Percentiles rank a stretch among this genome's conserved stretches.
These are phyloP conservation scores for Apaloderma vittatum DNA, from an alignment of 2,113 vertebrate species.

Conservation along the genomic window DNA sequence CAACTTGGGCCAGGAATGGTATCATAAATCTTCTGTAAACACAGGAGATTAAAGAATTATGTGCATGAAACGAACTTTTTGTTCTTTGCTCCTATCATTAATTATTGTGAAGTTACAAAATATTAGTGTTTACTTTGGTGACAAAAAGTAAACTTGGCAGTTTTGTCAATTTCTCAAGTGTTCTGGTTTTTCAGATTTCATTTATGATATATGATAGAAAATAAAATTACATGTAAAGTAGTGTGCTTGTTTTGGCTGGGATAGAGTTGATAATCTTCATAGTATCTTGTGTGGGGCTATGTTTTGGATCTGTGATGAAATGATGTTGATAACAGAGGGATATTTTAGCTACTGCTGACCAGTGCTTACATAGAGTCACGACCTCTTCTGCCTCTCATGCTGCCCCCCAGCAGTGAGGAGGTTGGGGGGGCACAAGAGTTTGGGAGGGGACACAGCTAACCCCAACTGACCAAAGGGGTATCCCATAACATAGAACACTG, in stretches of 20 bases:
- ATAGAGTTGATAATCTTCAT: not conserved
- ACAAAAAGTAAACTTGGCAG: not conserved
- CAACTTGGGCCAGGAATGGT: not conserved
- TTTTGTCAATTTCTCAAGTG: not conserved
- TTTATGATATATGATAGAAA: not conserved
- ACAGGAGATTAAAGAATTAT: not conserved
- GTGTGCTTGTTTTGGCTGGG: not conserved
- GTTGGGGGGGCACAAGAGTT: no score
- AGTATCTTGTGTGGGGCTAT: not conserved
- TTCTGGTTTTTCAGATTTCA: not conserved
- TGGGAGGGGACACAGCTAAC: not conserved
- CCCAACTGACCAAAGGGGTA: not conserved
- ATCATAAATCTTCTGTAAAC: not conserved
- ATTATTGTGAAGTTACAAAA: not conserved
- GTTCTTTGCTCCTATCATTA: not conserved
- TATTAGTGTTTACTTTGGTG: not conserved
- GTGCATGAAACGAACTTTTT: not conserved
- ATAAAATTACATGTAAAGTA: not conserved
- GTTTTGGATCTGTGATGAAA: not conserved
- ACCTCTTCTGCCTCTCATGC: not conserved
- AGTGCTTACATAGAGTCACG: accelerated
- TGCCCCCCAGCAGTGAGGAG: accelerated
- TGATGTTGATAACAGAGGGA: not conserved
- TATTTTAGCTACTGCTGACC: not conserved
- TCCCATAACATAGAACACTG: accelerated